Evolutionary conservation across 2,888 invertebrate genomes (phyloP), one percentile per base, ranked within the genome.

Genomic region (Dicyrtomina minuta): DNA sequence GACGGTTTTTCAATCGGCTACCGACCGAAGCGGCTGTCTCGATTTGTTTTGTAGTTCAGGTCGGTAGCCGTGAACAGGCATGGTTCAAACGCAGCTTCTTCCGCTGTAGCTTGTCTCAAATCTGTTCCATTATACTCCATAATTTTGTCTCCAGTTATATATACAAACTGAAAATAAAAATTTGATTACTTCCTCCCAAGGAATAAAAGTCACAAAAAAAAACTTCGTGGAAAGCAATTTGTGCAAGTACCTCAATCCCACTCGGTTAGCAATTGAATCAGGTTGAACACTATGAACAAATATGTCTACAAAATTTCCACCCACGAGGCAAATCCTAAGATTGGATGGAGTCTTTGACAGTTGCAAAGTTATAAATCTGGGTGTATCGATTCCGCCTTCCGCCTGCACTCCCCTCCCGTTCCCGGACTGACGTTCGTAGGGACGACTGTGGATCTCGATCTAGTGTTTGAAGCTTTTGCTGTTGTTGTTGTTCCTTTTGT

Each of bases 71-170:
- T n/a, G n/a, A n/a, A n/a, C n/a, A n/a, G n/a, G n/a, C n/a, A 93
- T 70, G 96, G 84, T 83, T 96, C 96, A 80, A 92, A 87, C 0
- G 94, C 94, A 0, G 96, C 97, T 82, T 97, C 59, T 59, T 66
- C 66, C 10, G 39, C 41, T 3, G 43, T 59, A 2, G 39, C 39
- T 26, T 61, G 66, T 15, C 71, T 65, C 17, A 71, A 20, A 43
- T 72, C 93, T 62, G 91, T 90, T 33, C 92, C 93, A 82, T 97
- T 96, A 82, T 94, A 96, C 85, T 96, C 96, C 72, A 97, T 83
- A 75, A 97, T 96, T 81, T 95, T 92, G 82, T 97, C 96, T 0
- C 96, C 96, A 15, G 91, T 92, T 75, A 81, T 81, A 65, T 27
- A 22, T 58, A 12, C 58, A 58, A 24, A n/a, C 33, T n/a, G 24